Conservation (phyloP, 1,140 invertebrate species). For the Sesamia nonagrioides region DNA sequence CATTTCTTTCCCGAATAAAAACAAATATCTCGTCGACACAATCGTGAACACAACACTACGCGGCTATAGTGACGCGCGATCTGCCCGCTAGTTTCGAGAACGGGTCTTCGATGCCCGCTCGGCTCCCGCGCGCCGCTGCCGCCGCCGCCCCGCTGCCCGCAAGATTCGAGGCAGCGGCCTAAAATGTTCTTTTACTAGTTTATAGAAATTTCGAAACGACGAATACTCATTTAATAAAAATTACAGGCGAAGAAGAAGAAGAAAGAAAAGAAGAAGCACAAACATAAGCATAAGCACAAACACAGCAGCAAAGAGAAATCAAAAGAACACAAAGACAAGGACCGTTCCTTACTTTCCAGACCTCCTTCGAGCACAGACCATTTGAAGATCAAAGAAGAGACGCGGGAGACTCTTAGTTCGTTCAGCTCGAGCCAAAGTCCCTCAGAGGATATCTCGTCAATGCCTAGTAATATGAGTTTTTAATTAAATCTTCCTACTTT, state of each 20-base stretch:
- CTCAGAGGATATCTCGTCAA: constrained; percentile 76
- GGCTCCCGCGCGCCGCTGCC: too few species aligned
- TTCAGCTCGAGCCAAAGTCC: constrained; percentile 88
- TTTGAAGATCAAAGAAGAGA: constrained; percentile 86
- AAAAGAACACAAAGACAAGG: constrained; percentile 89
- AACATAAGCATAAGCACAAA: constrained; percentile 93
- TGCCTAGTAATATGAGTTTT: constrained; percentile 81
- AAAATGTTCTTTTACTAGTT: too few species aligned
- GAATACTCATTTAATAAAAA: constrained; percentile 45
- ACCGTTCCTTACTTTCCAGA: constrained; percentile 82
- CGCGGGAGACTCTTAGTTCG: constrained; percentile 88
- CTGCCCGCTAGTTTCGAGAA: too few species aligned
- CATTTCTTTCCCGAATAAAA: too few species aligned
- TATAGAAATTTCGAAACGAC: too few species aligned
- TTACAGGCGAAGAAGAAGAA: constrained; percentile 92
- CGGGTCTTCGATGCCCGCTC: too few species aligned
- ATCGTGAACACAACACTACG: too few species aligned
- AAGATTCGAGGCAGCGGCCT: too few species aligned
- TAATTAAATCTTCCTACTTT: constrained; percentile 48
- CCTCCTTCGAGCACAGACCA: constrained; percentile 77
- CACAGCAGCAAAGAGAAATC: constrained; percentile 92
- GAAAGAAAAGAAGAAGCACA: constrained; percentile 94
- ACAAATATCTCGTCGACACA: too few species aligned
- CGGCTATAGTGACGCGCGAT: too few species aligned
- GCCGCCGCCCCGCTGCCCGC: too few species aligned